These are phyloP conservation scores for Ia io DNA, from an alignment of 2,113 vertebrate genomes.

Conservation along the genomic window DNA sequence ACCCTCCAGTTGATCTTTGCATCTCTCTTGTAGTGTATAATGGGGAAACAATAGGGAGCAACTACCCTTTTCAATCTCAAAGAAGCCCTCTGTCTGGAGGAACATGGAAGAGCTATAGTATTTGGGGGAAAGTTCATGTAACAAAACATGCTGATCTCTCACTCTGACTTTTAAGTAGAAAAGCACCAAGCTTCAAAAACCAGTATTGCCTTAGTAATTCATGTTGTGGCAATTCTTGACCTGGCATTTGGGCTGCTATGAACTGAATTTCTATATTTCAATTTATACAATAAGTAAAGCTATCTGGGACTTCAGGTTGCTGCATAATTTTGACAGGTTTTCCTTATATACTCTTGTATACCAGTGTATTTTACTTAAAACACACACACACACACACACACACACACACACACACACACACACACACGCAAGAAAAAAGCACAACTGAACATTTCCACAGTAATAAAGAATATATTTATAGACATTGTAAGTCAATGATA, in stretches of 20 bases:
- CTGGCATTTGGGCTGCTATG: background rate
- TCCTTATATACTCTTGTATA: background rate
- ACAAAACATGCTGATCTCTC: background rate
- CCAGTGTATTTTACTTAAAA: background rate
- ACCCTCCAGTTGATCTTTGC: background rate
- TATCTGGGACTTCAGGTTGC: background rate
- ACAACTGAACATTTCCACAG: background rate
- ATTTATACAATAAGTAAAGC: background rate
- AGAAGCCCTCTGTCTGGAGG: background rate
- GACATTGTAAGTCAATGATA: background rate
- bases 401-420: background rate
- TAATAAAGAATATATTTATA: constrained; percentile 33
- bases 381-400: background rate
- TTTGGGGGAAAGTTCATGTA: background rate
- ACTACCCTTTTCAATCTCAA: background rate
- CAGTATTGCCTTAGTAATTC: constrained; percentile 7
- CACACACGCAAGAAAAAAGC: background rate
- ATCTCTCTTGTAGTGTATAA: background rate
- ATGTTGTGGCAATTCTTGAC: constrained; percentile 7
- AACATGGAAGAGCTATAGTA: background rate
- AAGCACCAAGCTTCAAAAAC: background rate
- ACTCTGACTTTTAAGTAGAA: background rate
- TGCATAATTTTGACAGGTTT: background rate
- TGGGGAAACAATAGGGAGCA: background rate
- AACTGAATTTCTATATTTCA: constrained; percentile 17